These are phyloP conservation scores for Prunella fulvescens DNA, from an alignment of 2,113 vertebrate genomes.

Conservation along the genomic window DNA sequence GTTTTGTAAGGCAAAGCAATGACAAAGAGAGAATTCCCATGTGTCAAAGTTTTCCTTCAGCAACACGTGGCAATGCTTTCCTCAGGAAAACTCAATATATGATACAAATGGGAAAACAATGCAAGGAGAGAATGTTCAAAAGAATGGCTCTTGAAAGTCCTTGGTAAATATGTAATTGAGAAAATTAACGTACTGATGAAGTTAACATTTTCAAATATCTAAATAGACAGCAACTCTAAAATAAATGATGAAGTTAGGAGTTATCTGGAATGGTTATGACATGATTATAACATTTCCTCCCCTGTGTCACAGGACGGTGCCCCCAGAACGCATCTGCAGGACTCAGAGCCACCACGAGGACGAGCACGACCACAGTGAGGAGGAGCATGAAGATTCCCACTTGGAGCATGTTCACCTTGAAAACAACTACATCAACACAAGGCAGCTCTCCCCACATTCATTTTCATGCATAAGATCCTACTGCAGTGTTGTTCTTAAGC, in stretches of 20 bases:
- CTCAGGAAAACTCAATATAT: background rate
- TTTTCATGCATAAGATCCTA: conserved; percentile 91
- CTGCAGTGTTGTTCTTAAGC: conserved; percentile 86
- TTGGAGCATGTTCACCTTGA: conserved; percentile 89
- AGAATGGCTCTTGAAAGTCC: background rate
- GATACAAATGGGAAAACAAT: background rate
- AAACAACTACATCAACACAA: conserved; percentile 87
- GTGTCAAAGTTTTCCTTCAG: background rate
- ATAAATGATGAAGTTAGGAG: background rate
- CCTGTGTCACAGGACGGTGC: conserved; percentile 76
- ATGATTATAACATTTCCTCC: background rate
- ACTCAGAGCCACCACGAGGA: conserved; percentile 1
- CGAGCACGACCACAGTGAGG: background rate
- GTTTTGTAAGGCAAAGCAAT: background rate
- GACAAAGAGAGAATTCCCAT: background rate
- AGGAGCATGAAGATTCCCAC: conserved; percentile 74
- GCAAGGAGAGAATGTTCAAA: background rate
- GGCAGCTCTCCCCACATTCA: conserved; percentile 80
- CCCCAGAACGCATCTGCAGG: conserved; percentile 84
- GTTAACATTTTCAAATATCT: background rate
- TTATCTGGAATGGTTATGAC: background rate
- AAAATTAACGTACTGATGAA: background rate
- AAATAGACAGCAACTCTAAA: background rate
- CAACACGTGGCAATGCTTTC: background rate
- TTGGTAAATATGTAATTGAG: background rate